Base-by-base conservation (phyloP, 2,113 vertebrate genomes). In the Leptocoma aspasia region DNA sequence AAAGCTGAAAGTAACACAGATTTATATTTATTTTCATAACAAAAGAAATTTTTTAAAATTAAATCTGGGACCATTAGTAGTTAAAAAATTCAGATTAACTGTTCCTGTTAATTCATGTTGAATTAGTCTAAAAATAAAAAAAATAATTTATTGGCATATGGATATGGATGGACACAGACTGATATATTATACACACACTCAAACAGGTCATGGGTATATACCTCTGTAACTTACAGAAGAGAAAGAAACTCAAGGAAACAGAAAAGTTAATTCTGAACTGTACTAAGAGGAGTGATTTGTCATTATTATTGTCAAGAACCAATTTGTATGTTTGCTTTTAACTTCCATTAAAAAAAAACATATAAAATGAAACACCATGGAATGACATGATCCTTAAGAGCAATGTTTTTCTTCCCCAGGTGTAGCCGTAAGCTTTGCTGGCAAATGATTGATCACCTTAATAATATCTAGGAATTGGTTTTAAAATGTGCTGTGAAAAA, bases 371-470 rank as follows among this genome's bases (percentile, higher is more conserved):
- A 89, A 50, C 0, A 3, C 2, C 11, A 41, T 1, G 3, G 11
- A 13, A 71, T 50, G 3, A 27, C 12, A 39, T 24, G 15, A 54
- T 60, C 64, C 39, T 82, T 87, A 49, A 49, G 33, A 28, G 13
- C 22, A 85, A n/a, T 26, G 8, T 37, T 27, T 79, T 64, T 30
- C 13, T 88, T 88, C 85, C 31, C 59, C 17, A 92, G 28, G 31
- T 81, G 11, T 41, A 37, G 5, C 17, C 26, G 7, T 49, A 82
- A 88, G 33, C 28, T 59, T 50, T 45, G 11, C 31, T 94, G 56
- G 39, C 26, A 90, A 82, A 71, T 79, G 70, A 93, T 66, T 88
- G 39, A 93, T 75, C 21, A 15, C 14, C 31, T 90, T 82, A 88
- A 88, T 93, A 88, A 79, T 22, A 68, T 19, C 19, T 24, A 59